Base-by-base conservation (phyloP, 2,888 invertebrate species). In the Caenorhabditis parvicauda region DNA sequence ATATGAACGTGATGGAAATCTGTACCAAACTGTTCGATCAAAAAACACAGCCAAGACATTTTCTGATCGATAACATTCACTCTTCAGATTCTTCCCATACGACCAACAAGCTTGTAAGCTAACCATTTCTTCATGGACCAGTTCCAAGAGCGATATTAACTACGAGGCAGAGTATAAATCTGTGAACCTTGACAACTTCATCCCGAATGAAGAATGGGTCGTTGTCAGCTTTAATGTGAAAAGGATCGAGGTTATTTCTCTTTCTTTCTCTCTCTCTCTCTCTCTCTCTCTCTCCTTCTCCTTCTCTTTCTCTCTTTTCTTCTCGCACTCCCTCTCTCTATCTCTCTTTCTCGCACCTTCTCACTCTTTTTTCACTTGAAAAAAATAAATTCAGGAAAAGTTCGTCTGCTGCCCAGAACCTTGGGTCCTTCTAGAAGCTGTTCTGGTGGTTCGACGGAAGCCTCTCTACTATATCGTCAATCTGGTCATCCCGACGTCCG, bases 401-500 rank as follows among this genome's bases (percentile, higher is more conserved):
- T 79, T 79, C 42, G 75, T 75, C 6, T 79, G 79, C 51, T 79
- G 79, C 56, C 76, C 79, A 0, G 74, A 79, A 50, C 79, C 79
- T 1, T 79, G 79, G 79, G 76, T 79, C 0, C 61, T 79, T 0
- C 56, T 79, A 6, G 72, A 79, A 38, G 78, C 79, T 3, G 67
- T 71, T n/a, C 49, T 79, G 21, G 74, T 79, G 4, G 74, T 79
- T 9, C 53, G 79, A 32, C 47, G 79, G 25, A 79, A 79, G 41
- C 79, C 79, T 3, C 62, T 79, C 6, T 79, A 78, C 54, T 76
- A 76, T 57, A 72, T 73, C 43, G 72, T 72, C 1, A 72, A 72
- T 52, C 52, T 72, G 35, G 72, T 83, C 27, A 79, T 83, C 45
- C 83, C 83, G 2, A 83, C 83, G 24, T 79, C 83, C 1, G 82